Conservation (phyloP, 2,888 invertebrate species). For the Heliconius sara region DNA sequence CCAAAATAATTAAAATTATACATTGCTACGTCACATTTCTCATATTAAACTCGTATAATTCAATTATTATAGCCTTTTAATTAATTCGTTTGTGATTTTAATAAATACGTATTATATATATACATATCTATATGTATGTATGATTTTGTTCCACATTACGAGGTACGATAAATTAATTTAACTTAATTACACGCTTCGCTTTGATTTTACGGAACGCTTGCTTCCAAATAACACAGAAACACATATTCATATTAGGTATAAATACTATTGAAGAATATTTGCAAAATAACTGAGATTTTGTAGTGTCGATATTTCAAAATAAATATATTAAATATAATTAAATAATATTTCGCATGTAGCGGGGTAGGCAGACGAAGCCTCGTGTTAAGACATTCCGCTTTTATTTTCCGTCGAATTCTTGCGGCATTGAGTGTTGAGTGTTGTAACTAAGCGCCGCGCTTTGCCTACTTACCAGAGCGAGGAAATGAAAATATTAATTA, state of each 20-base stretch:
- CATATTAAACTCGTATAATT: neutral
- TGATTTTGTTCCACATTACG: neutral
- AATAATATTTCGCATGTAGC: no score
- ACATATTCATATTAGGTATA: neutral
- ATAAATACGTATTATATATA: neutral
- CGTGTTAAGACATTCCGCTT: no score
- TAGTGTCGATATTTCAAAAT: no score
- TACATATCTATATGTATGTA: neutral
- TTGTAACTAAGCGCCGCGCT: no score
- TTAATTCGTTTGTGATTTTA: conserved; percentile 7
- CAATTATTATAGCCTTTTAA: neutral
- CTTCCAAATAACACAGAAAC: neutral
- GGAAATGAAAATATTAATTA: no score
- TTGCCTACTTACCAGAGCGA: no score
- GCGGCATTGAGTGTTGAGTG: no score
- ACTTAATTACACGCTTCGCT: conserved; percentile 4
- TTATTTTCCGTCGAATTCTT: no score
- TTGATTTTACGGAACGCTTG: neutral
- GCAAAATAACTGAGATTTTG: no score
- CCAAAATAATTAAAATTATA: neutral
- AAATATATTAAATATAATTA: no score
- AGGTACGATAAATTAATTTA: conserved; percentile 9
- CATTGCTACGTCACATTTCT: neutral
- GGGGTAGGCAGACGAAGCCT: no score
- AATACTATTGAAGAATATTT: neutral